A percentile compares a stretch with the other conserved stretches of the same genome.
Evolutionary conservation across 2,113 vertebrate genomes (phyloP).

Genomic region (Clupea harengus): DNA sequence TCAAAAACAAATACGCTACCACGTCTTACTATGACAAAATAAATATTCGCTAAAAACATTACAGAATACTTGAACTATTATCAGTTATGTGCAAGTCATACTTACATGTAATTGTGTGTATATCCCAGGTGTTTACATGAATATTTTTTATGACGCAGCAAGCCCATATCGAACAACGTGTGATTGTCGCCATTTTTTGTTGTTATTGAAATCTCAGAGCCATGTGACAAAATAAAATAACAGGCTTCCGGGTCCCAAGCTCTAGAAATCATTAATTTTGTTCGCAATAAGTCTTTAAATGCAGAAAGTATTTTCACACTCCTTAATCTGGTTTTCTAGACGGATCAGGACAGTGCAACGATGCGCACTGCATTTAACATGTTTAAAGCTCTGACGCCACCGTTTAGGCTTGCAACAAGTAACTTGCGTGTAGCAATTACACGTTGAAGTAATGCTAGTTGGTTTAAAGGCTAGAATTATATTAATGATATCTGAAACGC

Average conservation of each 20-base stretch:
- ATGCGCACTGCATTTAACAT: constrained; percentile 66
- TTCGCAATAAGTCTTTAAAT: constrained; percentile 40
- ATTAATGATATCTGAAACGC: background rate
- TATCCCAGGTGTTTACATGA: constrained; percentile 73
- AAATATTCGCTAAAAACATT: constrained; percentile 31
- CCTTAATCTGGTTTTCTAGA: background rate
- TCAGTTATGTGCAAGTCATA: constrained; percentile 6
- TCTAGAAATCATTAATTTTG: constrained; percentile 44
- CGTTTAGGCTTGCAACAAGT: constrained; percentile 67
- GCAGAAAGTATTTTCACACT: background rate
- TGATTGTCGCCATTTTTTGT: constrained; percentile 93
- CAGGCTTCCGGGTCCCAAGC: constrained; percentile 70
- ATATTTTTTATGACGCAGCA: constrained; percentile 88
- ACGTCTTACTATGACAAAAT: constrained; percentile 46
- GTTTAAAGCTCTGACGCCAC: constrained; percentile 60
- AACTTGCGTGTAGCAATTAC: background rate
- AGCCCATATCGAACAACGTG: constrained; percentile 82
- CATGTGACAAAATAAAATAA: constrained; percentile 80
- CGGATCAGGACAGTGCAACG: background rate
- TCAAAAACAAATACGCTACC: constrained; percentile 66
- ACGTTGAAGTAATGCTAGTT: background rate
- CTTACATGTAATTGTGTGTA: constrained; percentile 58
- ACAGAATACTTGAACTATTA: background rate
- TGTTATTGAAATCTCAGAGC: constrained; percentile 86
- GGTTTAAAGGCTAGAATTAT: background rate